Base-by-base conservation (phyloP, 1,140 invertebrate genomes). In the Venturia canescens region DNA sequence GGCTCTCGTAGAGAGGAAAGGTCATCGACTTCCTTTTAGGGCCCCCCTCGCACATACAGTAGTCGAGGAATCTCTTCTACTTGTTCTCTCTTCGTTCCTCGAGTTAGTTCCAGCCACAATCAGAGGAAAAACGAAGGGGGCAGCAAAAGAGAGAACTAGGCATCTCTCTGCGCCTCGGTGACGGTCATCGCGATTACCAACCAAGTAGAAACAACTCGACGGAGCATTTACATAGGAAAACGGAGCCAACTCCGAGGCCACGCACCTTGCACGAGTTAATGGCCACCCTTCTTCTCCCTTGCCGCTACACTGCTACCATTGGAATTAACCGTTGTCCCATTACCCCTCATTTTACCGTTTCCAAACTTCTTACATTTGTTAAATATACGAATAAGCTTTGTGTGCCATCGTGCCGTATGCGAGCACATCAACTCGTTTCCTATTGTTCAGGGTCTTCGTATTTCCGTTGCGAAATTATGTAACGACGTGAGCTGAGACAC, bases 201-300 rank as follows among this genome's bases (percentile, higher is more conserved):
- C 69, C 34, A 48, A 26, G 60, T 53, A n/a, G 60, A 63, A 23
- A 63, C n/a, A 23, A 63, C n/a, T 63, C n/a, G 3, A 3, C 60
- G n/a, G 3, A 63, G 60, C 21, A 26, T 69, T n/a, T 23, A 71
- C 34, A 38, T 71, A 71, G 69, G 29, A 34, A 69, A 71, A 48
- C 26, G 18, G 16, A 26, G 67, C 16, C 16, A 63, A 69, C 74
- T 80, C n/a, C n/a, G 84, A 81, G 69, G 69, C 81, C 83, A 82
- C 83, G 82, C 83, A 85, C 81, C 83, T 83, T 82, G 84, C 83
- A 11, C 82, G 69, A 80, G 79, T 85, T 86, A 86, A 87, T 83
- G 80, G 50, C 50, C 60, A 53, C 7, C 50, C 4, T 50, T 1
- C 50, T 44, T 44, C 5, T 11, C 38, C 38, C 11, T 34, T 9